These are phyloP conservation scores for Cottus gobio DNA, from an alignment of 2,113 vertebrate species.

Conservation along the genomic window DNA sequence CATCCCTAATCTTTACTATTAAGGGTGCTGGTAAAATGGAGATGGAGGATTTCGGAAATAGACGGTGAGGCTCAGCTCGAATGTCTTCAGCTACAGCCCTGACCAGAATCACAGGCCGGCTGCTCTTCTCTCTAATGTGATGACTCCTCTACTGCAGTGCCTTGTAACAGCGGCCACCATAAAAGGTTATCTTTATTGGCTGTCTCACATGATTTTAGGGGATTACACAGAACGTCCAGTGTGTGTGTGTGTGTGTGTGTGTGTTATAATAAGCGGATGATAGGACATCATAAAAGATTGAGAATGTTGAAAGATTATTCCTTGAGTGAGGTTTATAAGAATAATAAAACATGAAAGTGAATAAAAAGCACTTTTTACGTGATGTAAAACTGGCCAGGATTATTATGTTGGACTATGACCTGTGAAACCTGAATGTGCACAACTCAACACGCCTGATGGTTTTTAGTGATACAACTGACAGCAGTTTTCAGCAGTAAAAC, in stretches of 20 bases:
- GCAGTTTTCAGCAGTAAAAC: not conserved
- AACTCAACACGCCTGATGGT: not conserved
- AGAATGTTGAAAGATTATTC: not conserved
- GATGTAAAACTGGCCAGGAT: not conserved
- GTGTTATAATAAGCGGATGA: not conserved
- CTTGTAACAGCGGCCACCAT: not conserved
- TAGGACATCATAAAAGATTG: not conserved
- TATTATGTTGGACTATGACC: not conserved
- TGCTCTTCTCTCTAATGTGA: too few relatives aligned
- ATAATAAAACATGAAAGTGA: not conserved
- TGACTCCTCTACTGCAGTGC: not conserved
- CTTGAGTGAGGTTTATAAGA: not conserved
- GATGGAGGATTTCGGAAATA: too few relatives aligned
- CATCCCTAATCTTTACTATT: too few relatives aligned
- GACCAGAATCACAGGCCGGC: not conserved
- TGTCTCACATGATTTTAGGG: slow-evolving; percentile 22
- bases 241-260: not conserved
- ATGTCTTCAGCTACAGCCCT: too few relatives aligned
- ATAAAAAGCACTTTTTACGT: not conserved
- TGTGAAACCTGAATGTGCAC: not conserved
- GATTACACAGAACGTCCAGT: not conserved
- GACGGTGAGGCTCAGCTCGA: too few relatives aligned
- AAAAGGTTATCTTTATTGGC: slow-evolving; percentile 21
- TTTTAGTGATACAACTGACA: not conserved
- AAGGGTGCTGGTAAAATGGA: too few relatives aligned